A percentile compares a stretch with the other conserved stretches of the same genome.
These are phyloP conservation scores for Pardalotus punctatus DNA, from an alignment of 2,113 vertebrate genomes.

Conservation along the genomic window DNA sequence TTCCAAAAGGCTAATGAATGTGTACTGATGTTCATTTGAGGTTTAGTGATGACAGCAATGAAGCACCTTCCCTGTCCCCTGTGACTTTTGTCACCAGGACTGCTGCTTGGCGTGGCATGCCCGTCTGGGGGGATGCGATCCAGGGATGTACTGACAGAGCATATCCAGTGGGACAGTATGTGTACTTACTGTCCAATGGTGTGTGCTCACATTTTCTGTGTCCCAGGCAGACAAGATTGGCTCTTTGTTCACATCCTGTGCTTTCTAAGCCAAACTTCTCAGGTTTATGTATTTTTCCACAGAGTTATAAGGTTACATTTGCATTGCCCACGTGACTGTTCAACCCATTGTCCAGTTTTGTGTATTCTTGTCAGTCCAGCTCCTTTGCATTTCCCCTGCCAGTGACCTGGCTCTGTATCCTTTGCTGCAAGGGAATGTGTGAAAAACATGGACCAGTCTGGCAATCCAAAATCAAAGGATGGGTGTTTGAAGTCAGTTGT, in stretches of 20 bases:
- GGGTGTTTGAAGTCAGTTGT: background rate
- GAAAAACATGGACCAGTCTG: background rate
- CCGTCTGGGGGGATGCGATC: accelerated
- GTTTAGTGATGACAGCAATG: background rate
- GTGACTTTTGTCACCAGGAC: background rate
- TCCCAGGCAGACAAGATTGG: background rate
- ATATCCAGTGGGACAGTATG: background rate
- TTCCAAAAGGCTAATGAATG: background rate
- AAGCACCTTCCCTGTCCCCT: background rate
- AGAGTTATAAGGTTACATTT: background rate
- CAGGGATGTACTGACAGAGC: background rate
- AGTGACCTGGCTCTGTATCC: background rate
- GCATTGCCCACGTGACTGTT: background rate
- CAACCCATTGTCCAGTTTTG: background rate
- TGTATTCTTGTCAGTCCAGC: background rate
- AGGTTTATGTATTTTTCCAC: background rate
- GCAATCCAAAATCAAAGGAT: background rate
- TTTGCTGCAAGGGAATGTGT: background rate
- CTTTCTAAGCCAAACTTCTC: background rate
- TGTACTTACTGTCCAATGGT: background rate
- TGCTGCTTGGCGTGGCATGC: accelerated
- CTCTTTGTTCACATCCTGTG: background rate
- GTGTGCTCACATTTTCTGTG: background rate
- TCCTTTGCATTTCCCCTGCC: background rate
- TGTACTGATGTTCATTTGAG: background rate